Conservation (phyloP, 2,888 invertebrate genomes). For the Osedax frankpressi region DNA sequence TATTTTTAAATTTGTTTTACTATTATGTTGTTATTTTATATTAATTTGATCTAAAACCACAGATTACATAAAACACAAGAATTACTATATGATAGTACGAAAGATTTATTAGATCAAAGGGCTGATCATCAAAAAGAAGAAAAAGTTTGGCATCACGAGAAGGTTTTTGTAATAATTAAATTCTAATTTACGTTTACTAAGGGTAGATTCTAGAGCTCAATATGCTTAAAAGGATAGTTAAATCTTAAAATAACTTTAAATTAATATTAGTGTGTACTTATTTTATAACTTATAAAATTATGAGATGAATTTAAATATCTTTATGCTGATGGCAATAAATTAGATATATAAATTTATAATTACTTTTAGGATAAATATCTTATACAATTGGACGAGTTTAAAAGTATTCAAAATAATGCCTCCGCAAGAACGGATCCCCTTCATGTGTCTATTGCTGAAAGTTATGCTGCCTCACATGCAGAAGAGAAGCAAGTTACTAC, state of each 20-base stretch:
- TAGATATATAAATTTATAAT: too few relatives aligned
- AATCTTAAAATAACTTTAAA: too few relatives aligned
- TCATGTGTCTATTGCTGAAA: not conserved
- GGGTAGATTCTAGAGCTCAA: too few relatives aligned
- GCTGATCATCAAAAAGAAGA: constrained; percentile 41
- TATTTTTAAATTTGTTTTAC: too few relatives aligned
- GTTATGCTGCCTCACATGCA: not conserved
- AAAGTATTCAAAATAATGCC: not conserved
- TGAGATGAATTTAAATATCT: too few relatives aligned
- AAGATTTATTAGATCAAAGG: constrained; percentile 43
- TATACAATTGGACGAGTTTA: not conserved
- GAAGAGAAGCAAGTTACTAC: not conserved
- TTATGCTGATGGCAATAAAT: too few relatives aligned
- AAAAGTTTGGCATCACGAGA: constrained; percentile 44
- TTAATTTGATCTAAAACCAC: too few relatives aligned
- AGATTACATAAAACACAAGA: constrained; percentile 47
- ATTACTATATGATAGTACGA: constrained; percentile 45
- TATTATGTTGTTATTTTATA: too few relatives aligned
- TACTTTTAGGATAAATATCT: not conserved
- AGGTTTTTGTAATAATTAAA: constrained; percentile 27
- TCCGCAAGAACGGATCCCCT: not conserved
- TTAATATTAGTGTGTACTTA: too few relatives aligned
- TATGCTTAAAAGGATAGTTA: too few relatives aligned
- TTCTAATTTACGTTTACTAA: too few relatives aligned
- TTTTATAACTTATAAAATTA: too few relatives aligned